Evolutionary conservation across 2,797 vertebrate genomes (phyloP), one percentile per base, ranked within the genome.

Genomic region (Enteromius paludinosus): DNA sequence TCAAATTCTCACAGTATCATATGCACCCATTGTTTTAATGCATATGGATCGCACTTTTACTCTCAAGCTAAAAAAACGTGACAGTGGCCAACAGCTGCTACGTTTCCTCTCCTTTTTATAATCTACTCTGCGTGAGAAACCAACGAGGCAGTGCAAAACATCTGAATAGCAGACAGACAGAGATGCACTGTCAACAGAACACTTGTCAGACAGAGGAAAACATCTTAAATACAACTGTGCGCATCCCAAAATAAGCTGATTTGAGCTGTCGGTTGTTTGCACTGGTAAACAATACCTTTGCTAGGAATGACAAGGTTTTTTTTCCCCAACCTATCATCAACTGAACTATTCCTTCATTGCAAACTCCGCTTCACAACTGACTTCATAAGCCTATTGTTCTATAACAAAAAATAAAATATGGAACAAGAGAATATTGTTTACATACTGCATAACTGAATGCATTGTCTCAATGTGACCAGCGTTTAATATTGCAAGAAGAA

Each of bases 91-190:
- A 66, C 71, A 82, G 80, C 80, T 75, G 80, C 61, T 64, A 30
- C 0, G 35, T 56, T 75, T 74, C 33, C 61, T 65, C 56, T 38
- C 1, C 38, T 74, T 72, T 66, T 75, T 82, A 23, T 43, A 82
- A 75, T 25, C 33, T 33, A 30, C 47, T 59, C n/a, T 65, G 33
- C 23, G 23, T 66, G 61, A 82, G 80, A 74, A 66, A 65, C 56
- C 30, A 41, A 64, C 20, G 6, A 10, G 38, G 56, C 38, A 65
- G 30, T 25, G 5, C 15, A 54, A 54, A 66, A 56, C 59, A 75
- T 82, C 80, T 75, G 61, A 75, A 43, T 11, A 66, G 30, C 70
- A 81, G 68, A 82, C 59, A 81, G 68, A 81, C 61, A 65, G 45
- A 81, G 20, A 75, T 56, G 59, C 45, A 28, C 30, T 10, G 59